These are phyloP conservation scores for Aphyosemion australe DNA, from an alignment of 2,113 vertebrate genomes.

Conservation along the genomic window DNA sequence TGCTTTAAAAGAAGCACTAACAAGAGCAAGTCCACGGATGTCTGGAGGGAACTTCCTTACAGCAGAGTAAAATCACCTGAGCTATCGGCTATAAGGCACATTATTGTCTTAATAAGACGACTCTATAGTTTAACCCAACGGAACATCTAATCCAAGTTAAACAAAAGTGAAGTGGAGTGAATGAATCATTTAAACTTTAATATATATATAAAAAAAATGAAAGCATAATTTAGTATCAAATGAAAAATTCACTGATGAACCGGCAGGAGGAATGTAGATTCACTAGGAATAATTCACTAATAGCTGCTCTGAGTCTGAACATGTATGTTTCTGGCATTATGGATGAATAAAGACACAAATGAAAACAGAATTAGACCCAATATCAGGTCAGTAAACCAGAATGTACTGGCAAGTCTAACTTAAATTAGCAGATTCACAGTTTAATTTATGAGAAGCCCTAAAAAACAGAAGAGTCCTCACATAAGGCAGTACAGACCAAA, in stretches of 20 bases:
- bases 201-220: not conserved
- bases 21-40: too few relatives aligned
- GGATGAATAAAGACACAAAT: not conserved
- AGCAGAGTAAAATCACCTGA: not conserved
- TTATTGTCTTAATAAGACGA: not conserved
- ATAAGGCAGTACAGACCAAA: not conserved
- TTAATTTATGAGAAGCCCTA: conserved; percentile 7
- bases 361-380: conserved; percentile 1
- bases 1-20: too few relatives aligned
- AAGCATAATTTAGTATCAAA: conserved; percentile 1
- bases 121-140: not conserved
- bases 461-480: not conserved
- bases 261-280: not conserved
- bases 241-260: not conserved
- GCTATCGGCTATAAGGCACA: not conserved
- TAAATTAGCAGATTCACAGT: conserved; percentile 38
- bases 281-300: not conserved
- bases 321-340: not conserved
- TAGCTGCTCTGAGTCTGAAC: too few relatives aligned
- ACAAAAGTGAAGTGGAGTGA: too few relatives aligned
- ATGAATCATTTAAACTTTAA: too few relatives aligned
- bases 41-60: too few relatives aligned
- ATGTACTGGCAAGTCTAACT: not conserved
- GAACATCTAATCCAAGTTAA: not conserved
- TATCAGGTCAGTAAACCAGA: not conserved